Conservation (phyloP, 2,113 vertebrate genomes). For the Taxidea taxus region DNA sequence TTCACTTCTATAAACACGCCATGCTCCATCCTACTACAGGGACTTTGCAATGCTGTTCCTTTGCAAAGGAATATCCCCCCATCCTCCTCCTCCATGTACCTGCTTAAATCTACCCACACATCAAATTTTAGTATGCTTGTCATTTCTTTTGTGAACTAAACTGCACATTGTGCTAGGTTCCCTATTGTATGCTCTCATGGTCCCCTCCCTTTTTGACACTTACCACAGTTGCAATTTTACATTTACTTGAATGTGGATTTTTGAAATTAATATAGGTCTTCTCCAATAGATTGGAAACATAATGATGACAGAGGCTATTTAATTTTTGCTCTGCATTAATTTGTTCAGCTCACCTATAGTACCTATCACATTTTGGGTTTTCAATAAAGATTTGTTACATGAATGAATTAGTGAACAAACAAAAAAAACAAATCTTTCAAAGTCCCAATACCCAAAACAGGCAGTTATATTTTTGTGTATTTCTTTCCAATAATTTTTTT, state of each 20-base stretch:
- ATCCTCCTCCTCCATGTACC: neutral
- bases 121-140: neutral
- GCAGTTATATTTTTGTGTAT: neutral
- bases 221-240: neutral
- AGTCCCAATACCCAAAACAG: neutral
- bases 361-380: neutral
- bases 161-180: neutral
- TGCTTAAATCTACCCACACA: neutral
- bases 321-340: neutral
- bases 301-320: neutral
- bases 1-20: neutral
- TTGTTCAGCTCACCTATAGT: neutral
- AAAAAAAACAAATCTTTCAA: neutral
- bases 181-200: neutral
- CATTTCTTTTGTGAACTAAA: slow-evolving; percentile 8
- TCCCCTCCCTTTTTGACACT: neutral
- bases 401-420: neutral
- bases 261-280: neutral
- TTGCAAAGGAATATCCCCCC: neutral
- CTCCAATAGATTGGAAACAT: neutral
- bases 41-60: neutral
- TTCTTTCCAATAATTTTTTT: slow-evolving; percentile 16
- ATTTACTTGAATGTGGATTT: neutral
- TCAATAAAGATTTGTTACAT: neutral
- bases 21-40: neutral